A percentile compares a stretch with the other conserved stretches of the same genome.
phyloP scores from a whole-genome alignment of 2,797 vertebrate species.

The Halcyon badia region DNA sequence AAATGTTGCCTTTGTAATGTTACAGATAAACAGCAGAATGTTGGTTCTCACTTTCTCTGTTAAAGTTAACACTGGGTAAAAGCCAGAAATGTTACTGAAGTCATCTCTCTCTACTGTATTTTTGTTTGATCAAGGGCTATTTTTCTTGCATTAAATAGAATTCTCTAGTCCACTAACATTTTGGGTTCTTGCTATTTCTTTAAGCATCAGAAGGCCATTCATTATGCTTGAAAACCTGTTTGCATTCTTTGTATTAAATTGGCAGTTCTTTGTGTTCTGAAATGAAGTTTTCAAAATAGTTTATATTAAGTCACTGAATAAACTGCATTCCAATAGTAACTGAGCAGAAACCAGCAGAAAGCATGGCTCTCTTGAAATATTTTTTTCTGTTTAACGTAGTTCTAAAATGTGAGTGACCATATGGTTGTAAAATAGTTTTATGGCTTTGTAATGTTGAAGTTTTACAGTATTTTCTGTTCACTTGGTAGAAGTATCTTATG shows the following conservation, averaged over 20 bases:
- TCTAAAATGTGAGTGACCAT: not conserved
- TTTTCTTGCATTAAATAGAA: conserved; percentile 11
- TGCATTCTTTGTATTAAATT: not conserved
- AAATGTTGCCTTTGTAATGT: not conserved
- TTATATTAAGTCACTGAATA: not conserved
- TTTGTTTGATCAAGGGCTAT: not conserved
- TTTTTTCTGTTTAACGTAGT: conserved; percentile 10
- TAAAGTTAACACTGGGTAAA: not conserved
- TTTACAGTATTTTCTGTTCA: not conserved
- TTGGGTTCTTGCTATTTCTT: not conserved
- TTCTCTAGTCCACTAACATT: not conserved
- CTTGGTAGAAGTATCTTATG: not conserved
- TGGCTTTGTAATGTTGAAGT: conserved; percentile 12
- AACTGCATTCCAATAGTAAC: conserved; percentile 16
- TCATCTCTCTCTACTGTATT: not conserved
- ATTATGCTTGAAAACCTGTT: not conserved
- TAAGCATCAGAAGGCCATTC: not conserved
- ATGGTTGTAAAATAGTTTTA: not conserved
- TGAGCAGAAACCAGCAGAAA: conserved; percentile 42
- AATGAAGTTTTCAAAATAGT: not conserved
- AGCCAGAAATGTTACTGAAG: not conserved
- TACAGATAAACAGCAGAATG: not conserved
- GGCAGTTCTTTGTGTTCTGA: not conserved
- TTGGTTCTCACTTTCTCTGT: not conserved
- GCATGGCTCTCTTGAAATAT: conserved; percentile 19